Base-by-base conservation (phyloP, 2,888 invertebrate species). In the Orthonychiurus folsomi region DNA sequence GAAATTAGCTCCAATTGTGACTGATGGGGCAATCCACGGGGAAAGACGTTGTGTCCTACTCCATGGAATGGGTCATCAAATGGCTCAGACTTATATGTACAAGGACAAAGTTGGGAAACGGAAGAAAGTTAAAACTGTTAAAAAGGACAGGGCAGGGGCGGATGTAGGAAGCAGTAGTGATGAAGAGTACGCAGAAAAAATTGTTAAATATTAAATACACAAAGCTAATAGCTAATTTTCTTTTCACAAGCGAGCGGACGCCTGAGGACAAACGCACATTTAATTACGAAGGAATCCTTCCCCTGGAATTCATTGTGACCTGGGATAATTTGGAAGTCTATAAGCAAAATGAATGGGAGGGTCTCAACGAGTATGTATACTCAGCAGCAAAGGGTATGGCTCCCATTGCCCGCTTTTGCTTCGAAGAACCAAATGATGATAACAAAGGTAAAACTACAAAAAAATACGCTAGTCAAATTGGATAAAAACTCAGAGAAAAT, bases 251-350 rank as follows among this genome's bases (percentile, higher is more conserved):
- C 15, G 47, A 62, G 18, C 54, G 62, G 12, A 18, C 9, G 18
- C 67, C 59, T 21, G n/a, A n/a, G n/a, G n/a, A n/a, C n/a, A n/a
- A n/a, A n/a, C n/a, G n/a, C n/a, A 64, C 68, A n/a, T 70, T 69
- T 54, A 62, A 67, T 54, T 60, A 64, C 20, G 69, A 72, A 56
- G 67, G 69, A 3, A 70, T 73, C 24, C 63, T 70, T 15, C 69
- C 70, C 5, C 48, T 70, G 48, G 73, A 72, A 9, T 71, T 70
- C 20, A 63, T 57, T 20, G 60, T 74, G 52, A 64, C 67, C 15
- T 73, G 73, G 64, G 73, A 74, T 12, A 74, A 74, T 54, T 59
- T 73, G 26, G 73, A 74, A 60, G 65, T 73, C 5, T 72, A 74
- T 62, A 63, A 71, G 1, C 67, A 68, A 20, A 54, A 37, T 1